Evolutionary conservation across 1,140 invertebrate genomes (phyloP), one percentile per base, ranked within the genome.

Genomic region (Parasteatoda tepidariorum): DNA sequence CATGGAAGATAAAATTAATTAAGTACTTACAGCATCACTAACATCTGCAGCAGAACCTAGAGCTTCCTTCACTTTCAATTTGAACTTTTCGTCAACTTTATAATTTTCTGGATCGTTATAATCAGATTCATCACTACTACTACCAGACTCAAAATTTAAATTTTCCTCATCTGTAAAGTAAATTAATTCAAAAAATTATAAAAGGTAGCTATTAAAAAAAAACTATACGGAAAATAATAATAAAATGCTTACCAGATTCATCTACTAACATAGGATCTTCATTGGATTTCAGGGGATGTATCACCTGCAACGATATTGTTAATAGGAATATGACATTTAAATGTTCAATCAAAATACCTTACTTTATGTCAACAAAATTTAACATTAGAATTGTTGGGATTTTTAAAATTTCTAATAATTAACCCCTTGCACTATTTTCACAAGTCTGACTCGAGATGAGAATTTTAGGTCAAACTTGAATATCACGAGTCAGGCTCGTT

Each of bases 21-120:
- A n/a, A n/a, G n/a, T n/a, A 66, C 68, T 55, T 83, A 83, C 81
- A 1, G 26, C 68, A 83, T 83, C 81, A 55, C 81, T 83, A 24
- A 28, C 70, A 30, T 83, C 81, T 22, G 68, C 81, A 57, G 81
- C 81, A 34, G 68, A 18, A 24, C 81, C 81, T 18, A 83, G 54
- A 38, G 70, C 81, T 22, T 74, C 24, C 38, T 83, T 54, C 33
- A 83, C 28, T 55, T 83, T 66, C 30, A 26, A 2, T 54, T 41
- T 73, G 30, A 83, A 83, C 55, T 66, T 26, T 5, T 74, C 70
- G 66, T 83, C 68, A 3, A 83, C 66, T 28, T 68, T 38, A 18
- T 7, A 0, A 41, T 68, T 34, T 38, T 55, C 64, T 24, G 6
- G 0, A 34, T 38, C 24, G 22, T 70, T 30, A 24, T 1, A 6